phyloP scores from a whole-genome alignment of 2,113 vertebrate species.

The Ptychochromis oligacanthus region DNA sequence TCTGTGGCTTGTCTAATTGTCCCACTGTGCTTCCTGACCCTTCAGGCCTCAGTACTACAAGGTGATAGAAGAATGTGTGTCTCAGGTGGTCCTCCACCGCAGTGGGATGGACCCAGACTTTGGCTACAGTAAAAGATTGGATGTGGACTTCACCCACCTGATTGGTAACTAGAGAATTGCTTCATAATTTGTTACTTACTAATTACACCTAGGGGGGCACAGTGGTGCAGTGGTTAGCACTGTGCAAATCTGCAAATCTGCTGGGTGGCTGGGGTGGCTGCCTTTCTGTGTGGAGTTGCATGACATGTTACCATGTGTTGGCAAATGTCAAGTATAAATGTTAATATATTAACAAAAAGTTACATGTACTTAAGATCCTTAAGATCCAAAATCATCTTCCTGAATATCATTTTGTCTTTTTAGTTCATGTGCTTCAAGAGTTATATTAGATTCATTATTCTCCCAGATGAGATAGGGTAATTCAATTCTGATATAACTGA shows the following conservation, averaged over 20 bases:
- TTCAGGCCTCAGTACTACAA: conserved; percentile 96
- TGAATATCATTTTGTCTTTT: too few species aligned
- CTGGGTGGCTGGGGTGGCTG: too few species aligned
- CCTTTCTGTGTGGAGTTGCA: too few species aligned
- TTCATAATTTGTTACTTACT: not conserved
- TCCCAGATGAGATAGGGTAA: not conserved
- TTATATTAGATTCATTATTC: not conserved
- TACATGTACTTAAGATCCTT: not conserved
- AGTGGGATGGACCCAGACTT: conserved; percentile 96
- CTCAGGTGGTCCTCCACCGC: conserved; percentile 93
- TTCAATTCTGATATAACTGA: conserved; percentile 1
- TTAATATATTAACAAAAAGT: conserved; percentile 44
- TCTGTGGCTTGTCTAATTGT: conserved; percentile 62
- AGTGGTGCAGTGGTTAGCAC: accelerated
- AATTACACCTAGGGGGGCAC: not conserved
- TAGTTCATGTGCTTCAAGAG: not conserved
- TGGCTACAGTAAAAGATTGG: conserved; percentile 89
- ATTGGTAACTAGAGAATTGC: conserved; percentile 81
- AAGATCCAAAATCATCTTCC: too few species aligned
- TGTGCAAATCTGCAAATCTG: not conserved
- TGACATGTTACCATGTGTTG: not conserved
- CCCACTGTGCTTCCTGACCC: conserved; percentile 54
- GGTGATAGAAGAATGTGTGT: conserved; percentile 95
- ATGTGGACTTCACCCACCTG: conserved; percentile 91
- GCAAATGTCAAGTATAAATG: not conserved